phyloP scores from a whole-genome alignment of 2,113 vertebrate genomes.

The Rhinoderma darwinii region DNA sequence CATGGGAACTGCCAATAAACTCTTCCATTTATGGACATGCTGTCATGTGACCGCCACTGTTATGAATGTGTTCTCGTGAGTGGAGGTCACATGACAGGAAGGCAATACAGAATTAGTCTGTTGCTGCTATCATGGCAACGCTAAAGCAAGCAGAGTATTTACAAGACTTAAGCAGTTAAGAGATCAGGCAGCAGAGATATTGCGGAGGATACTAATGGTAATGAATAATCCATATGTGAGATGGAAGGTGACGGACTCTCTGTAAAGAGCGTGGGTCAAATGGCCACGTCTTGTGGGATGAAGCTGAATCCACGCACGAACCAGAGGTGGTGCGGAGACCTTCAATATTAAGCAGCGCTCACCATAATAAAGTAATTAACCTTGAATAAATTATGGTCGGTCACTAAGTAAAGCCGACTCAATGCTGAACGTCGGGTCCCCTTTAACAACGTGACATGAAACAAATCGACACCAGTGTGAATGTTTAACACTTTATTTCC shows the following conservation, averaged over 20 bases:
- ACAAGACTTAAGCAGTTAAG: no score
- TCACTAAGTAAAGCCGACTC: background rate
- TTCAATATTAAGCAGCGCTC: no score
- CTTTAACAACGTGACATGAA: background rate
- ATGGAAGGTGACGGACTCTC: background rate
- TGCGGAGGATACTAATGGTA: no score
- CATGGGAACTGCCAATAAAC: background rate
- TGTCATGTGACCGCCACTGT: background rate
- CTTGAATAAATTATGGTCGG: background rate
- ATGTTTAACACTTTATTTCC: slow-evolving; percentile 51
- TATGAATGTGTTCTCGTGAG: background rate
- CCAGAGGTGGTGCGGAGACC: background rate
- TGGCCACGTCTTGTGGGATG: background rate
- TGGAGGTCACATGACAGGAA: slow-evolving; percentile 3
- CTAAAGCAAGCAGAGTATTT: background rate
- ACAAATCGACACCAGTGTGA: background rate
- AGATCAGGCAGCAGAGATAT: background rate
- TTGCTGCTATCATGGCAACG: background rate
- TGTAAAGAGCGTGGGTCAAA: no score
- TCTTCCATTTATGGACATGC: background rate
- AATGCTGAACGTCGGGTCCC: background rate
- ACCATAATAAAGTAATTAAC: no score
- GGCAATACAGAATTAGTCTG: background rate
- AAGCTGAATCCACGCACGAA: background rate
- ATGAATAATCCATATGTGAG: background rate